Base-by-base conservation (phyloP, 2,797 vertebrate species). In the Harpagifer antarcticus region DNA sequence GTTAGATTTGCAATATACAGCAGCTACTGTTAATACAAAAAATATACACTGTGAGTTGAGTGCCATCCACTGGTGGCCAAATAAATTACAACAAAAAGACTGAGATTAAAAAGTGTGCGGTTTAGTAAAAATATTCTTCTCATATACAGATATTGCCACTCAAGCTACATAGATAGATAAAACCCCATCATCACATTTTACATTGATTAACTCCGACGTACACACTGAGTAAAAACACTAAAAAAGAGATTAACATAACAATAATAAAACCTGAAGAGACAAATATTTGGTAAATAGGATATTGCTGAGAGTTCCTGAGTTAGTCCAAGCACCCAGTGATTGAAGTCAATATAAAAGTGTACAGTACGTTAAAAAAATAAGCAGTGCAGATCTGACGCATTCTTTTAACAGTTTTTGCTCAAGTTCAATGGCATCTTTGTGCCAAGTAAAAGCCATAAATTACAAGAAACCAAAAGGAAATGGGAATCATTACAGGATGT, bases 231-330 rank as follows among this genome's bases (percentile, higher is more conserved):
- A 40, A 77, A 27, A 82, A n/a, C 80, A 66, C 23, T 43, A 48
- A 66, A 15, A 74, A 49, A 73, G 70, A 69, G 14, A 81, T 33
- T 17, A 20, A 37, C 23, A 52, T 43, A 60, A 68, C 27, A 66
- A 20, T 64, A 33, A 53, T 9, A 49, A 70, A 42, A 76, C 47
- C 66, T 72, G 64, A 54, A 74, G 37, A 63, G 54, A 69, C 5
- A 53, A 56, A 50, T 45, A 72, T 86, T 86, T 91, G 76, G 81
- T 76, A 70, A 85, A 61, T 74, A 78, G 45, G 17, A 71, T 81
- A 89, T 89, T 86, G 89, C 85, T 78, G 59, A 71, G 43, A 81
- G 65, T 86, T 82, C 92, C 91, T 93, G 91, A 93, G 89, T 86
- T 82, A 72, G 64, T 82, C 60, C 49, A 58, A 76, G 67, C 85